A percentile compares a stretch with the other conserved stretches of the same genome.
phyloP scores from a whole-genome alignment of 2,113 vertebrate species.

The pig (Sus scrofa) region DNA sequence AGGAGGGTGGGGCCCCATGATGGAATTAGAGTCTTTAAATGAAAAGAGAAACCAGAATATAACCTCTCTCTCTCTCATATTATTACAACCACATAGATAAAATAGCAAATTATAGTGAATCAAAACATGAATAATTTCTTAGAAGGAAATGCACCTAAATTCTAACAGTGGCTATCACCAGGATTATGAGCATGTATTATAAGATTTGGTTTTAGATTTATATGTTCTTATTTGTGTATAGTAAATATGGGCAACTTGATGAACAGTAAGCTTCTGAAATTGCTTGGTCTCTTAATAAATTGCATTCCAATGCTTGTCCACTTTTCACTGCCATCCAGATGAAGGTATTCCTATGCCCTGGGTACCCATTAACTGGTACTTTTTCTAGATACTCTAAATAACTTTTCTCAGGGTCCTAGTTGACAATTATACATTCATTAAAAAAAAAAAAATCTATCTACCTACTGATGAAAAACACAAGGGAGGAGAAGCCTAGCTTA shows the following conservation, averaged over 20 bases:
- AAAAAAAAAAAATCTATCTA: background rate
- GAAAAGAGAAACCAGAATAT: background rate
- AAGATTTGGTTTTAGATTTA: background rate
- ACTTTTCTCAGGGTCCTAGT: background rate
- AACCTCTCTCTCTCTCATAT: background rate
- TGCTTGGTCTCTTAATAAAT: background rate
- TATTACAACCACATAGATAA: background rate
- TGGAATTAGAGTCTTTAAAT: background rate
- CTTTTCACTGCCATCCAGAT: background rate
- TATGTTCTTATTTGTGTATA: background rate
- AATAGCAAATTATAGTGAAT: background rate
- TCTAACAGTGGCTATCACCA: background rate
- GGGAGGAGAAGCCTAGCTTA: background rate
- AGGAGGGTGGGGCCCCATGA: background rate
- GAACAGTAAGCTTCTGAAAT: background rate
- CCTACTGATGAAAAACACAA: background rate
- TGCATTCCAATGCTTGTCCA: background rate
- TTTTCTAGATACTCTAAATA: background rate
- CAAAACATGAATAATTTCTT: constrained; percentile 21
- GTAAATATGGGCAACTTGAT: background rate
- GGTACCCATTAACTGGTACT: background rate
- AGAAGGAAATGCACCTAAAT: background rate
- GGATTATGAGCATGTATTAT: background rate
- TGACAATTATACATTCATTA: background rate
- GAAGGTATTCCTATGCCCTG: background rate